Conservation (phyloP, 2,888 invertebrate genomes). For the Galerucella pusilla region DNA sequence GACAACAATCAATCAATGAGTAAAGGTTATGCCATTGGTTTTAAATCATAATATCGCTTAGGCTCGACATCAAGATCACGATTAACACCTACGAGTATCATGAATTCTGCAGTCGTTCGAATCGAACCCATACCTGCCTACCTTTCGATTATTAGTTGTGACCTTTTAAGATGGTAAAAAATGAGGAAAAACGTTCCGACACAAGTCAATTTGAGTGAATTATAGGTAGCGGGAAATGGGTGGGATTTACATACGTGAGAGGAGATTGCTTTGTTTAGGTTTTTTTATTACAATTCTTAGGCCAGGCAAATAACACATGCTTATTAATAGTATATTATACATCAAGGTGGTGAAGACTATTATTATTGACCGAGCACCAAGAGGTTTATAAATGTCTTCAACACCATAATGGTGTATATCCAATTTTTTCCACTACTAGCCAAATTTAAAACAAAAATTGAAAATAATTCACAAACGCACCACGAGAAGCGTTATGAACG, state of each 20-base stretch:
- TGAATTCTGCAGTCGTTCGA: constrained; percentile 31
- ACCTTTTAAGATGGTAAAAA: constrained; percentile 27
- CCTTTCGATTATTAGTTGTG: constrained; percentile 31
- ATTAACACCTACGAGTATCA: constrained; percentile 48
- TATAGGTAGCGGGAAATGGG: constrained; percentile 2
- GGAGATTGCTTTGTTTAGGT: neutral
- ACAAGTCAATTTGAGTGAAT: constrained; percentile 27
- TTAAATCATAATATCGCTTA: constrained; percentile 31
- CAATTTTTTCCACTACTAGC: no score
- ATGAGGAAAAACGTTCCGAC: constrained; percentile 18
- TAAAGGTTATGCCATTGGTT: constrained; percentile 8
- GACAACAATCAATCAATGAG: neutral
- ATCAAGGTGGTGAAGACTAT: no score
- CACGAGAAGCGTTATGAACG: no score
- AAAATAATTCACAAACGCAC: no score
- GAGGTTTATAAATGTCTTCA: no score
- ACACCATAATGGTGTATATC: no score
- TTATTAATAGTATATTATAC: no score
- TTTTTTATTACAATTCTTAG: neutral
- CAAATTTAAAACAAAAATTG: no score
- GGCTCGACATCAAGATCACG: constrained; percentile 41
- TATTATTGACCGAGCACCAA: no score
- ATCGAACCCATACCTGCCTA: constrained; percentile 36
- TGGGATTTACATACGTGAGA: constrained; percentile 6
- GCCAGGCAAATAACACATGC: neutral